Evolutionary conservation across 2,113 vertebrate genomes (phyloP).

Genomic region (Danionella cerebrum): DNA sequence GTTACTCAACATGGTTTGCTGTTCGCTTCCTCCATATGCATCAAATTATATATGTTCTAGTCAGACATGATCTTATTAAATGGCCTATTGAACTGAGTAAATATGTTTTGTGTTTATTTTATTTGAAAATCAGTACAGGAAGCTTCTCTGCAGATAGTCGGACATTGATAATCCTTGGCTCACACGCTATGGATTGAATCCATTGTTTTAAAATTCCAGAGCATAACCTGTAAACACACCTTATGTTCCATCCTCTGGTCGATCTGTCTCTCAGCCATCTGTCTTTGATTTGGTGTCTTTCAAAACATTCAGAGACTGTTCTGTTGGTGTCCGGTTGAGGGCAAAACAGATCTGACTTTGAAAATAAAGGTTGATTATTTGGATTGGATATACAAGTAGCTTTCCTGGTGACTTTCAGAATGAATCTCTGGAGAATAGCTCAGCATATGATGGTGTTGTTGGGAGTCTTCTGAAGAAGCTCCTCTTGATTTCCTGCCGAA

Average conservation of each 20-base stretch:
- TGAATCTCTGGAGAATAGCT: background rate
- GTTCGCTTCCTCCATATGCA: too few relatives aligned
- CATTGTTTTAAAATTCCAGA: background rate
- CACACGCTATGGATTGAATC: background rate
- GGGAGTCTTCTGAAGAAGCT: conserved; percentile 47
- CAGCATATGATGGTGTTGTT: conserved; percentile 34
- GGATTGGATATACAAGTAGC: background rate
- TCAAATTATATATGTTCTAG: background rate
- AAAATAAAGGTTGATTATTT: conserved; percentile 32
- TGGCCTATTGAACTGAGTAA: background rate
- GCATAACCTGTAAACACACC: conserved; percentile 1
- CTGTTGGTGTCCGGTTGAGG: background rate
- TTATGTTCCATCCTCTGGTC: background rate
- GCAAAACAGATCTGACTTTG: conserved; percentile 23
- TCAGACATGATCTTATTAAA: conserved; percentile 2
- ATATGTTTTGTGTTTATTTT: background rate
- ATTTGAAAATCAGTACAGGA: background rate
- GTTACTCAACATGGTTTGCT: too few relatives aligned
- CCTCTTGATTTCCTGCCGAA: background rate
- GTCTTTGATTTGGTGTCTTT: background rate
- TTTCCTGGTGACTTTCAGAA: background rate
- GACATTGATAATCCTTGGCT: background rate
- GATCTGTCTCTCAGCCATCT: conserved; percentile 15
- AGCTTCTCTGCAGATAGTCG: background rate
- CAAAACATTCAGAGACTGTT: background rate